Base-by-base conservation (phyloP, 2,888 invertebrate genomes). In the Acronicta alni region DNA sequence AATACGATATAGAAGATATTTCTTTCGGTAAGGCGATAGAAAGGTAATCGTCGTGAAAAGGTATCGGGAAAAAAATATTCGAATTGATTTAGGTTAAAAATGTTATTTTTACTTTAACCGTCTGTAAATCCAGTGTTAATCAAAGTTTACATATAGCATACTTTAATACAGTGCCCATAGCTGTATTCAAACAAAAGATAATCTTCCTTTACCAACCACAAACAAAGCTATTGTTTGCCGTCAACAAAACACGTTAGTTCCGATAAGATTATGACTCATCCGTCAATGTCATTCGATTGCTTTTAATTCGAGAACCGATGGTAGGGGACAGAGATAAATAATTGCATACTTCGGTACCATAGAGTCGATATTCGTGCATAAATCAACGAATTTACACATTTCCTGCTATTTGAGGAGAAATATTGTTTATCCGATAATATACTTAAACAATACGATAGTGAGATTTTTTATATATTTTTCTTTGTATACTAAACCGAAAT, bases 311-410 rank as follows among this genome's bases (percentile, higher is more conserved):
- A 56, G 51, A 54, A 65, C 49, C 44, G 26, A 32, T 77, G 57
- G 79, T 83, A 77, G 71, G 67, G 64, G 63, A 49, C 23, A 26
- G 47, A 59, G 71, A 76, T 80, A 84, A 84, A 85, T 86, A 82
- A 87, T 81, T 80, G 80, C 79, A 74, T 60, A 57, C 70, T 72
- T 70, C 69, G 75, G 60, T 64, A 59, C 72, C 68, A 75, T 52
- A 58, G 68, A 67, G 73, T 67, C 58, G 64, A 82, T 79, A 80
- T 82, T 84, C 83, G 77, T 80, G 83, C 82, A 85, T 87, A 85
- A 84, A 88, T 87, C 86, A 84, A 67, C 49, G 78, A 73, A 84
- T 83, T 84, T 83, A 82, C 82, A 84, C 83, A 58, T 75, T 79
- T 69, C 75, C 71, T 70, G 73, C 68, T 67, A 77, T 74, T 67